Evolutionary conservation across 2,888 invertebrate genomes (phyloP), one percentile per base, ranked within the genome.

Genomic region (Melieria omissa): DNA sequence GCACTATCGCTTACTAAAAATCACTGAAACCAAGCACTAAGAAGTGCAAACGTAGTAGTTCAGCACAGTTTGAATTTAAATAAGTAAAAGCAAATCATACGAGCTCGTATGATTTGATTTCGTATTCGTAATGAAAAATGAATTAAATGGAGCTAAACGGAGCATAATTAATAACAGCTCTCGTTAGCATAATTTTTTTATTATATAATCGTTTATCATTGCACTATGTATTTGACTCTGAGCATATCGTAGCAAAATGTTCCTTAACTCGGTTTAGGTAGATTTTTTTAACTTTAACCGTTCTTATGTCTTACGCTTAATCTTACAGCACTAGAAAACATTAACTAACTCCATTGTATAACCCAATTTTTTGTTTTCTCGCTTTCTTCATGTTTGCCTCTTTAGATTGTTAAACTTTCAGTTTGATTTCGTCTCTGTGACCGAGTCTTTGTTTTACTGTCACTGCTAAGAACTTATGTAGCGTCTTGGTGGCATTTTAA

Each of bases 181-280:
- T 29, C 29, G 29, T 29, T 29, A 29, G 29, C 29, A 29, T 29
- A 29, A 29, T 29, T 29, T 3, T 29, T 29, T 29, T 29, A 29
- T 29, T 29, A 29, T 29, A 29, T 29, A 29, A 29, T 47, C 47
- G 10, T n/a, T 14, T 29, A 44, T 47, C 58, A 47, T 58, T 57
- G 42, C 57, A 66, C 66, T 58, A 66, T 57, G 57, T 47, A 14
- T 66, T 66, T 58, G 55, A 55, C 64, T n/a, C 62, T 62, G 62
- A 71, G 66, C 71, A 55, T 62, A 65, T 65, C 62, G 71, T 71
- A 71, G 71, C 71, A 71, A 71, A 71, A 71, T 63, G 45, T 71
- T 57, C 16, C 14, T 46, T 71, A 57, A 29, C 58, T 57, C 63
- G 16, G 44, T 54, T 46, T 9, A 45, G 46, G 5, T 69, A 62